phyloP scores from a whole-genome alignment of 2,888 invertebrate species.

The Formica aserva region DNA sequence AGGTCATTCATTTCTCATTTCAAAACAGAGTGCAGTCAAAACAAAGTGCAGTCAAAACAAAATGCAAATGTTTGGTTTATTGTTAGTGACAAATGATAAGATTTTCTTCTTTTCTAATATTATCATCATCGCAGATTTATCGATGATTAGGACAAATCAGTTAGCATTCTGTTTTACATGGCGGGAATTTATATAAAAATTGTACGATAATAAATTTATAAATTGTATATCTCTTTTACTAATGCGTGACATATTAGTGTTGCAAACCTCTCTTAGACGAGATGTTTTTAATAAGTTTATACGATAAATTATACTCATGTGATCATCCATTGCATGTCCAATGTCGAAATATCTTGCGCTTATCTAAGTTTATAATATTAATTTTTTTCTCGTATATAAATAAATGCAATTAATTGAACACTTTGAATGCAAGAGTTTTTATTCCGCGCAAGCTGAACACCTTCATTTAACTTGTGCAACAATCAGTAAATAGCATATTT shows the following conservation, averaged over 20 bases:
- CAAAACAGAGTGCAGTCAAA: neutral
- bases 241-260: constrained; percentile 50
- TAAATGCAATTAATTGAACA: constrained; percentile 32
- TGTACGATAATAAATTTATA: constrained; percentile 35
- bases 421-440: neutral
- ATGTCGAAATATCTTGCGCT: constrained; percentile 29
- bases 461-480: constrained; percentile 6
- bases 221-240: constrained; percentile 32
- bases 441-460: neutral
- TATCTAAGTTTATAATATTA: neutral
- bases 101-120: constrained; percentile 16
- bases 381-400: constrained; percentile 1
- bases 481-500: constrained; percentile 4
- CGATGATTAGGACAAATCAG: constrained; percentile 41
- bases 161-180: constrained; percentile 10
- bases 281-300: constrained; percentile 27
- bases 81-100: neutral
- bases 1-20: neutral
- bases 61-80: neutral
- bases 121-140: neutral
- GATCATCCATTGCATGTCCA: constrained; percentile 8
- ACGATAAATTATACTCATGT: constrained; percentile 18
- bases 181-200: constrained; percentile 27
- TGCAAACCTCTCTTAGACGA: constrained; percentile 36
- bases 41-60: neutral